Evolutionary conservation across 2,888 invertebrate genomes (phyloP).

Genomic region (Andrena bucephala): DNA sequence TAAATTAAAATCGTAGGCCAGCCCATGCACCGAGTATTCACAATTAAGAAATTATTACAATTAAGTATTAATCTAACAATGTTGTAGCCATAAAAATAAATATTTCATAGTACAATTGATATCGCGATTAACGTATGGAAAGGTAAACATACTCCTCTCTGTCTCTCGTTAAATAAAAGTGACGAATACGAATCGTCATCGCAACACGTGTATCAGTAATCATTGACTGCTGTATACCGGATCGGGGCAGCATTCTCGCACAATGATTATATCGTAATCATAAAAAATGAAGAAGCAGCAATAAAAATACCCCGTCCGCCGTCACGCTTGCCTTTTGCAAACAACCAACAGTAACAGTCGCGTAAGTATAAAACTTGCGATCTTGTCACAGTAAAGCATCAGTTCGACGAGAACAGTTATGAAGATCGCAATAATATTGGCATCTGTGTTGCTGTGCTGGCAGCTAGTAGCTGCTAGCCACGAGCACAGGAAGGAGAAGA

Average conservation of each 20-base stretch:
- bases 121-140: no score
- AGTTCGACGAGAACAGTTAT: slow-evolving; percentile 9
- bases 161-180: no score
- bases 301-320: not conserved
- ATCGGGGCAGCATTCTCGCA: not conserved
- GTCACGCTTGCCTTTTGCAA: not conserved
- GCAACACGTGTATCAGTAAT: not conserved
- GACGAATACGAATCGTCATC: no score
- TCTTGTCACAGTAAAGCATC: not conserved
- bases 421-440: slow-evolving; percentile 11
- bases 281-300: not conserved
- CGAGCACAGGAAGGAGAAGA: not conserved
- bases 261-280: not conserved
- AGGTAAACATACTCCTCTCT: no score
- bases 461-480: not conserved
- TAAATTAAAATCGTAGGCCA: no score
- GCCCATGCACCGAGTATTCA: no score
- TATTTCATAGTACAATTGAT: no score
- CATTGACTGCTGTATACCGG: not conserved
- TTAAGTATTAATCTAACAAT: no score
- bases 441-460: not conserved
- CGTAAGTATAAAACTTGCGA: slow-evolving; percentile 19
- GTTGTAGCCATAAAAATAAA: no score
- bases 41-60: no score
- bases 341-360: not conserved